Evolutionary conservation across 2,797 vertebrate species (phyloP), one percentile per base, ranked within the genome.

Genomic region (Parotocinclus haroldoi): DNA sequence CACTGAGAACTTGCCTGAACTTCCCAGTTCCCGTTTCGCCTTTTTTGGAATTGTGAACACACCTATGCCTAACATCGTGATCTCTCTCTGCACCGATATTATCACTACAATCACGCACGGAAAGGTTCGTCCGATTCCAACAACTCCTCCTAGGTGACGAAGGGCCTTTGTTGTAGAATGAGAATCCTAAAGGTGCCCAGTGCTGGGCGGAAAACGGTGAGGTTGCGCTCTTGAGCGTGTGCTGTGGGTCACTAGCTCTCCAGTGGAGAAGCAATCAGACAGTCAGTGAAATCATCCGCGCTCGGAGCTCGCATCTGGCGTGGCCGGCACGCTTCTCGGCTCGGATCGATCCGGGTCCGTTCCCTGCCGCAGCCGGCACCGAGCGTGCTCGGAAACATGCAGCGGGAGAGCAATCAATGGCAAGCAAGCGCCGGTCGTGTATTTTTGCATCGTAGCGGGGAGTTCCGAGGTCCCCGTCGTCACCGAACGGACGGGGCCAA

Each of bases 211-310:
- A 40, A 40, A n/a, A n/a, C 27, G 2, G 27, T 5, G 27, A 42
- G 40, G 40, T 42, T 11, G 40, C 40, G 40, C 3, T 42, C 7
- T 7, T 27, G 27, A 27, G 27, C 5, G 27, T 27, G 27, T 27
- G 27, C 27, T 2, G 2, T 27, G 27, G 27, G 27, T 27, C 27
- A 27, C 27, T 27, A 27, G 61, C 37, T 65, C 72, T 64, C 65
- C 72, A 51, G 57, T 63, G 57, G 66, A 63, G 66, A 66, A 61
- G 66, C 72, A 69, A 66, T 74, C 75, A 71, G 58, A 72, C 63
- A 77, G 69, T 79, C 69, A 73, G 69, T 61, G 70, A 70, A 78
- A 70, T 73, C 69, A 69, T 72, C 62, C 69, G 65, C 72, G 69
- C 76, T 77, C 55, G 36, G 65, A 67, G n/a, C 11, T 51, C 66